phyloP scores from a whole-genome alignment of 2,113 vertebrate genomes.

The Barnardius zonarius region DNA sequence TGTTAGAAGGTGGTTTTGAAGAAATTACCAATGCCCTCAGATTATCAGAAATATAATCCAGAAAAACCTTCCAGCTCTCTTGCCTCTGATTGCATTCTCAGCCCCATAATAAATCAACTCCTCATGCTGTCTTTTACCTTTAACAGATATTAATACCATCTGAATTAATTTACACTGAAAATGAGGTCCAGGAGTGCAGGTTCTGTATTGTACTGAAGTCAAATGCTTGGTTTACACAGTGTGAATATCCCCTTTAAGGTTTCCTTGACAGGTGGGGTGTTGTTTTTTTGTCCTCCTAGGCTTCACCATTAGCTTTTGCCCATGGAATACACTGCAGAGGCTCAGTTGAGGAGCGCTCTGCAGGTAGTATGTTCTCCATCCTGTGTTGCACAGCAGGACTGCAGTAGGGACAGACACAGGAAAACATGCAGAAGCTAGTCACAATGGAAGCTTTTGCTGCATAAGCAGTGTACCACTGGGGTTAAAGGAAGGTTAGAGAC shows the following conservation, averaged over 20 bases:
- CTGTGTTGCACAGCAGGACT: neutral
- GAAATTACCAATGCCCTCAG: neutral
- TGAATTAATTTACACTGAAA: neutral
- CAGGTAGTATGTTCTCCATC: neutral
- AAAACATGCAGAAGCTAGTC: neutral
- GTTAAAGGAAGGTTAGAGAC: neutral
- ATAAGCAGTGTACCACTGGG: neutral
- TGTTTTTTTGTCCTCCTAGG: neutral
- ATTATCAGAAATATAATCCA: neutral
- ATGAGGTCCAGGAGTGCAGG: neutral
- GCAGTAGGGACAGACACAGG: neutral
- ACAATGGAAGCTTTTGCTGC: neutral
- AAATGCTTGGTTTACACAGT: neutral
- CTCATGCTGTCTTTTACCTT: neutral
- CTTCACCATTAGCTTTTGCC: neutral
- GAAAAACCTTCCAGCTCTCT: neutral
- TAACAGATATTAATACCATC: neutral
- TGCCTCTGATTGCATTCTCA: neutral
- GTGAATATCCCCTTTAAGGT: neutral
- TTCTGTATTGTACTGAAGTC: neutral
- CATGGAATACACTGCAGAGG: neutral
- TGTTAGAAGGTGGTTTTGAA: neutral
- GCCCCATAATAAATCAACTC: neutral
- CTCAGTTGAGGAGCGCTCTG: neutral
- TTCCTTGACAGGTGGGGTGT: neutral